Evolutionary conservation across 2,797 vertebrate species (phyloP).

Genomic region (Halcyon badia): DNA sequence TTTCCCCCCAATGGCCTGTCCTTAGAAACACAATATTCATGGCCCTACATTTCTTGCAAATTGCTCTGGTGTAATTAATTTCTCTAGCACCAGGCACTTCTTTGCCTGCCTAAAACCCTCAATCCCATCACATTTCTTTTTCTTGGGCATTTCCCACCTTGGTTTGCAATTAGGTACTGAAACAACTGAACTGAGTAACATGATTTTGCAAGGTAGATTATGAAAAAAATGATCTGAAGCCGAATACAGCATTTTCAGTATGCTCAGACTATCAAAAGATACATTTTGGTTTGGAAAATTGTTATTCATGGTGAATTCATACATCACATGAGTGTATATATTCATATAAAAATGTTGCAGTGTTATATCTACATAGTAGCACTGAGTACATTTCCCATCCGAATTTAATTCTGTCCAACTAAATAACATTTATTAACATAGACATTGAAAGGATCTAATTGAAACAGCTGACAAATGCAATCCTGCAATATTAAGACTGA

Average conservation of each 20-base stretch:
- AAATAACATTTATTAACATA: not conserved
- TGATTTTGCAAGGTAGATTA: not conserved
- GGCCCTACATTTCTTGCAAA: not conserved
- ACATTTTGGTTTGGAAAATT: not conserved
- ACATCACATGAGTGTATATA: not conserved
- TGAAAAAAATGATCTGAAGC: not conserved
- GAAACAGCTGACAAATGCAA: constrained; percentile 15
- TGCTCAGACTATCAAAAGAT: not conserved
- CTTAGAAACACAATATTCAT: not conserved
- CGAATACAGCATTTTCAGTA: not conserved
- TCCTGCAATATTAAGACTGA: not conserved
- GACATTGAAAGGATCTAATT: constrained; percentile 7
- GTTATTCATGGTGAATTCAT: not conserved
- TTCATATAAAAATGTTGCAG: not conserved
- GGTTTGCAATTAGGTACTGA: not conserved
- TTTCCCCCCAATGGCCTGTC: rapidly evolving
- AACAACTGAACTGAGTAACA: not conserved
- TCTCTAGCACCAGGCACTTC: not conserved
- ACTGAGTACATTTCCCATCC: not conserved
- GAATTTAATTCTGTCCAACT: not conserved
- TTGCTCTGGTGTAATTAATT: not conserved
- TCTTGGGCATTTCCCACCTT: not conserved
- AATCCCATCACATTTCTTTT: not conserved
- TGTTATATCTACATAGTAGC: not conserved
- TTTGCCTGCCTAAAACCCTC: rapidly evolving